Percentiles rank a stretch among this genome's conserved stretches.
Evolutionary conservation across 1,140 invertebrate genomes (phyloP).

Genomic region (Vanessa atalanta): DNA sequence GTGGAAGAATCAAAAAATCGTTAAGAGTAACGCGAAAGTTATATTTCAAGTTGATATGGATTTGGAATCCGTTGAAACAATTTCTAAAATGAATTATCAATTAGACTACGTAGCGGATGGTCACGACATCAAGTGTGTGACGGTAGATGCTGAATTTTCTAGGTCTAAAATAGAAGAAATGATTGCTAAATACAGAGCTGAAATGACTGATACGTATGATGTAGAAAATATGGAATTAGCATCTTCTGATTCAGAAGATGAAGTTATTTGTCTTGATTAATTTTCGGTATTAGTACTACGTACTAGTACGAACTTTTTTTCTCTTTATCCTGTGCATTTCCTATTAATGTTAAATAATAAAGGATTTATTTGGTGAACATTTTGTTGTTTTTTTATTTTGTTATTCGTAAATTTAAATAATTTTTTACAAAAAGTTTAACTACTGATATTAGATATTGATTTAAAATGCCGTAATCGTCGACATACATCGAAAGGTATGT

Average conservation of each 20-base stretch:
- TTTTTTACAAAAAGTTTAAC: no score
- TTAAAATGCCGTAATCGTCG: no score
- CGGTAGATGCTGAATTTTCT: conserved; percentile 44
- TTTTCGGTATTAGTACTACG: not conserved
- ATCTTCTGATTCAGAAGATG: conserved; percentile 40
- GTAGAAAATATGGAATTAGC: conserved; percentile 66
- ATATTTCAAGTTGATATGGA: conserved; percentile 59
- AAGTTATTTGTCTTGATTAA: conserved; percentile 53
- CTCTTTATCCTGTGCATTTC: not conserved
- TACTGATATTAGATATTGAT: no score
- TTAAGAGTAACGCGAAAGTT: conserved; percentile 9
- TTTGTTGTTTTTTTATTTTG: conserved; percentile 4
- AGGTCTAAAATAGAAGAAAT: conserved; percentile 44
- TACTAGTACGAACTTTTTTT: not conserved
- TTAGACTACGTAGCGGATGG: conserved; percentile 56
- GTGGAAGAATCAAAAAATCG: conserved; percentile 56
- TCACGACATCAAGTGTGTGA: conserved; percentile 27
- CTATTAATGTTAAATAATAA: not conserved
- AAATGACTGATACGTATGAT: conserved; percentile 59
- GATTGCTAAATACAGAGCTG: conserved; percentile 54
- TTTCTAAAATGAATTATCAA: conserved; percentile 50
- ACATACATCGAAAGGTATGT: no score
- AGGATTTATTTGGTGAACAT: not conserved
- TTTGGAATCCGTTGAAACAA: conserved; percentile 60
- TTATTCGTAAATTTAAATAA: not conserved